Conservation (phyloP, 2,113 vertebrate species). For the Platichthys stellatus region DNA sequence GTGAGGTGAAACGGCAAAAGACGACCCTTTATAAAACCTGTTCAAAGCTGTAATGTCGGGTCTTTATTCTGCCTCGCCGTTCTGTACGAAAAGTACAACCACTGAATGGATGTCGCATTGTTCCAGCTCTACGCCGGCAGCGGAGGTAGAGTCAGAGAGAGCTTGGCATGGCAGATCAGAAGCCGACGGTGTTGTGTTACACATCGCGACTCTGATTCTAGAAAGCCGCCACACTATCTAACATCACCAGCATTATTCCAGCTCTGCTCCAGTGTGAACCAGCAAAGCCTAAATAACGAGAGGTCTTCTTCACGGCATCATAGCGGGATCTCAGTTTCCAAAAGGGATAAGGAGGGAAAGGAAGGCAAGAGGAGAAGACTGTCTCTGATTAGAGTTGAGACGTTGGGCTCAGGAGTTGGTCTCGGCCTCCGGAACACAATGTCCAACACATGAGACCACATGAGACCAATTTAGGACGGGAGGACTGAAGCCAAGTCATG, state of each 20-base stretch:
- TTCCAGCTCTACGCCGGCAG: background rate
- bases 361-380: slow-evolving; percentile 24
- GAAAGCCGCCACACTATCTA: background rate
- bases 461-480: slow-evolving; percentile 52
- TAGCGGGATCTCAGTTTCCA: background rate
- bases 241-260: background rate
- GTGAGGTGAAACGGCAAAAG: background rate
- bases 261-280: background rate
- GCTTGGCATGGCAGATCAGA: background rate
- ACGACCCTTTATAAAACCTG: background rate
- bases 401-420: slow-evolving; percentile 23
- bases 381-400: slow-evolving; percentile 55
- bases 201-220: background rate
- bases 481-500: slow-evolving; percentile 21
- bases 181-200: background rate
- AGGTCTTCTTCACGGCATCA: background rate
- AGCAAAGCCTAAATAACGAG: background rate
- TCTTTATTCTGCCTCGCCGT: background rate
- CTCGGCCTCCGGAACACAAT: slow-evolving; percentile 37
- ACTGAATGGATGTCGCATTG: background rate
- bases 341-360: background rate
- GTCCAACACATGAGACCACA: slow-evolving; percentile 53
- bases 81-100: background rate
- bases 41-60: background rate
- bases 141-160: background rate